Evolutionary conservation across 2,888 invertebrate species (phyloP).

Genomic region (Nymphalis c-album): DNA sequence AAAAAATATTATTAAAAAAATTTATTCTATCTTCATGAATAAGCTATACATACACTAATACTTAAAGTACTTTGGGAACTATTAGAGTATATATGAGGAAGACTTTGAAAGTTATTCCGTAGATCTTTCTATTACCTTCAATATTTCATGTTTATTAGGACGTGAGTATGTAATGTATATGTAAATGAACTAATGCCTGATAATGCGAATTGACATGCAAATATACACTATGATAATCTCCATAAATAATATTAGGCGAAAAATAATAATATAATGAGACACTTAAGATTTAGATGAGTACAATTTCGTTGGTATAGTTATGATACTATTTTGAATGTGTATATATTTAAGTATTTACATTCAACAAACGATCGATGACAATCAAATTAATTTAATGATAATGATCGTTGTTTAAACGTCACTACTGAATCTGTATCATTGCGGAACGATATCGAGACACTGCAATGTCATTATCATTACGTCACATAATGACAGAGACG

Average conservation of each 20-base stretch:
- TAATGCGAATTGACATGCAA: background rate
- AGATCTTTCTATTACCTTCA: background rate
- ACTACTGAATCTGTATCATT: slow-evolving; percentile 8
- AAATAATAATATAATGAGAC: background rate
- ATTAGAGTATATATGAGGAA: background rate
- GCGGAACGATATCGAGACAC: slow-evolving; percentile 28
- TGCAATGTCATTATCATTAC: slow-evolving; percentile 40
- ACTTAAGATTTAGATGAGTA: too few relatives aligned
- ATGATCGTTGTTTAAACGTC: slow-evolving; percentile 12
- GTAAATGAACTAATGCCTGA: background rate
- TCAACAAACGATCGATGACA: background rate
- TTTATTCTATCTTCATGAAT: background rate
- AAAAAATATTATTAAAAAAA: background rate
- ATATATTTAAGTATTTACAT: too few relatives aligned
- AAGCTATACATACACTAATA: background rate
- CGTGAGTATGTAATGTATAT: background rate
- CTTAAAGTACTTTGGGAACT: background rate
- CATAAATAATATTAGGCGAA: background rate
- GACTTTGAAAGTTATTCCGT: background rate
- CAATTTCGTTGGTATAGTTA: too few relatives aligned
- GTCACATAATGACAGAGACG: slow-evolving; percentile 46
- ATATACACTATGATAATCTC: background rate
- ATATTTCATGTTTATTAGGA: background rate
- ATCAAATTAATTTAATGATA: slow-evolving; percentile 10
- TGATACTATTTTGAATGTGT: too few relatives aligned